Evolutionary conservation across 2,113 vertebrate species (phyloP).

Genomic region (Pao palembangensis): DNA sequence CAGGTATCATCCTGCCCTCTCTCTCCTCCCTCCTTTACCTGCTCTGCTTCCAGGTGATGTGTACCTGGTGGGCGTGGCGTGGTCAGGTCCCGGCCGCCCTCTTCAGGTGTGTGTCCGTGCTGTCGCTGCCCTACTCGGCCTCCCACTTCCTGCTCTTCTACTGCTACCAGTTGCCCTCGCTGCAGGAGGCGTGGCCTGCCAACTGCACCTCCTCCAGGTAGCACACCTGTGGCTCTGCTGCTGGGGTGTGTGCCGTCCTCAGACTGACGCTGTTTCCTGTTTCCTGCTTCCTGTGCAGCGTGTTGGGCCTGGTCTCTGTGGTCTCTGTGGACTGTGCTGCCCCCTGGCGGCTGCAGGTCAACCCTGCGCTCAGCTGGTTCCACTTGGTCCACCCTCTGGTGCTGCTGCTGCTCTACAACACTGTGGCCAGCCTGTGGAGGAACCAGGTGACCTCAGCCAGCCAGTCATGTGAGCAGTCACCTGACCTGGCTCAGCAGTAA

Average conservation of each 20-base stretch:
- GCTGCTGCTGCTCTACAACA: constrained; percentile 88
- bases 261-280: background rate
- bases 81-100: constrained; percentile 82
- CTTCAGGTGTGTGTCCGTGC: constrained; percentile 89
- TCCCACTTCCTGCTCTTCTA: constrained; percentile 54
- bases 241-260: too few relatives aligned
- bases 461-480: background rate
- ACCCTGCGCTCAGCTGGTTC: constrained; percentile 80
- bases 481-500: too few relatives aligned
- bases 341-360: constrained; percentile 88
- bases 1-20: constrained; percentile 93
- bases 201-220: constrained; percentile 44
- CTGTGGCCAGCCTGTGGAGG: constrained; percentile 76
- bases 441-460: constrained; percentile 34
- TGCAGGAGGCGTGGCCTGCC: constrained; percentile 49
- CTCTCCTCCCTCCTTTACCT: constrained; percentile 91
- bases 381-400: constrained; percentile 86
- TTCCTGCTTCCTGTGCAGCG: constrained; percentile 60
- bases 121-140: constrained; percentile 86
- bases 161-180: constrained; percentile 52
- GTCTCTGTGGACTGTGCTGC: constrained; percentile 82
- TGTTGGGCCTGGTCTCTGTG: constrained; percentile 86
- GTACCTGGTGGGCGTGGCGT: constrained; percentile 93
- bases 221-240: background rate
- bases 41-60: constrained; percentile 88